Base-by-base conservation (phyloP, 2,888 invertebrate species). In the Salticus scenicus region DNA sequence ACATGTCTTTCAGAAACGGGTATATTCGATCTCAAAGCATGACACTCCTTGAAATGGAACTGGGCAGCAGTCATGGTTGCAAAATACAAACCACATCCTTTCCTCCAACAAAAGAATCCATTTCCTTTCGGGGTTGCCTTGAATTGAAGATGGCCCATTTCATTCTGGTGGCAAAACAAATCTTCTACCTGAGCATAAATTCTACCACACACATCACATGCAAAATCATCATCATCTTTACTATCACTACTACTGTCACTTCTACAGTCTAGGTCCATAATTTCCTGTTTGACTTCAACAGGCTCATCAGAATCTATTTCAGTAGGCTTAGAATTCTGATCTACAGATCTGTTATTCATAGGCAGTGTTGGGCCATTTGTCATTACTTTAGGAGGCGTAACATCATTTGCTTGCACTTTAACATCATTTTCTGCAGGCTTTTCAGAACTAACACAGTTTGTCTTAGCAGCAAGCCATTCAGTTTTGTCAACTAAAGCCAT, bases 1-100 rank as follows among this genome's bases (percentile, higher is more conserved):
- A 97, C 97, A 91, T 98, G 97, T 89, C 97, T 96, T 90, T 98
- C 97, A 47, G 97, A 97, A 17, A 97, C 96, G 0, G 97, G 95
- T 70, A 91, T 90, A 20, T 71, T 74, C 27, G 77, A 57, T 33
- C 72, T 85, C 31, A 75, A 31, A 8, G 82, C 81, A 89, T 92
- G 92, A 88, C 91, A 91, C 89, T 92, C 91, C 91, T 96, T 94
- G 91, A 96, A 97, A 91, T 97, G 97, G 91, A 94, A 94, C 91
- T 97, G 95, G 89, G 97, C 93, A 41, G 95, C 94, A 89, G 95
- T 94, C 73, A 96, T 94, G 4, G 95, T 94, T 89, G 94, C 94
- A 92, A 97, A 98, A 91, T 95, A 95, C 91, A 96, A 94, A 91
- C 95, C 95, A 91, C 97, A 97, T 47, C 96, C 96, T 91, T 96